Conservation (phyloP, 2,888 invertebrate genomes). For the Ctena decussata region DNA sequence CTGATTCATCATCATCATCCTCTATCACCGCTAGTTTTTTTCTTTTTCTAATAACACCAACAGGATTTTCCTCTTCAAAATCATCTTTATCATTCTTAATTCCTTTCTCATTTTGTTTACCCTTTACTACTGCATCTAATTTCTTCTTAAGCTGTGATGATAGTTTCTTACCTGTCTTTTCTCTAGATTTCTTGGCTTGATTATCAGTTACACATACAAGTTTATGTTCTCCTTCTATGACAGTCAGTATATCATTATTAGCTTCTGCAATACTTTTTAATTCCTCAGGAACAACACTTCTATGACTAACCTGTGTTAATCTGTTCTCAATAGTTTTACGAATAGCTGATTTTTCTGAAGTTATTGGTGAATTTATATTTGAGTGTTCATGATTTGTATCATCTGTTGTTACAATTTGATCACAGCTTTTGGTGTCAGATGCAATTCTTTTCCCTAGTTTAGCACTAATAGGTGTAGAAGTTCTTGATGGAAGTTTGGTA, state of each 20-base stretch:
- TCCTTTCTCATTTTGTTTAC: slow-evolving; percentile 2
- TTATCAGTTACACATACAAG: slow-evolving; percentile 64
- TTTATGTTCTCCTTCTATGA: slow-evolving; percentile 16
- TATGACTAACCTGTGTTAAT: slow-evolving; percentile 37
- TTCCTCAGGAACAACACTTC: background rate
- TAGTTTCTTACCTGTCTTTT: slow-evolving; percentile 26
- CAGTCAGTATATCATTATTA: slow-evolving; percentile 24
- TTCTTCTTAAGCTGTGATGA: slow-evolving; percentile 43
- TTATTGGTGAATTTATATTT: background rate
- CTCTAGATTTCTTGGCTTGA: slow-evolving; percentile 43
- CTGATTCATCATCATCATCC: slow-evolving; percentile 19
- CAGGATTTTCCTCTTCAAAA: background rate
- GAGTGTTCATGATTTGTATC: background rate
- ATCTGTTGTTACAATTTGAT: background rate
- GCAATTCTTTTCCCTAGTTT: background rate
- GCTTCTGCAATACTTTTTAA: background rate
- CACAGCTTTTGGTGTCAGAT: background rate
- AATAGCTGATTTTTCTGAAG: slow-evolving; percentile 25
- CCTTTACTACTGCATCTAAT: slow-evolving; percentile 15
- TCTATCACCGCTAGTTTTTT: slow-evolving; percentile 9
- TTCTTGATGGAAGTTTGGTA: background rate
- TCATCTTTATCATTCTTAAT: background rate
- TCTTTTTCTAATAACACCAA: slow-evolving; percentile 15
- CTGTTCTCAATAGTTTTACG: slow-evolving; percentile 59
- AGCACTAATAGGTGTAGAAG: slow-evolving; percentile 27